Conservation (phyloP, 53 echinoderm and acorn worm species). For the Glandiceps talaboti region DNA sequence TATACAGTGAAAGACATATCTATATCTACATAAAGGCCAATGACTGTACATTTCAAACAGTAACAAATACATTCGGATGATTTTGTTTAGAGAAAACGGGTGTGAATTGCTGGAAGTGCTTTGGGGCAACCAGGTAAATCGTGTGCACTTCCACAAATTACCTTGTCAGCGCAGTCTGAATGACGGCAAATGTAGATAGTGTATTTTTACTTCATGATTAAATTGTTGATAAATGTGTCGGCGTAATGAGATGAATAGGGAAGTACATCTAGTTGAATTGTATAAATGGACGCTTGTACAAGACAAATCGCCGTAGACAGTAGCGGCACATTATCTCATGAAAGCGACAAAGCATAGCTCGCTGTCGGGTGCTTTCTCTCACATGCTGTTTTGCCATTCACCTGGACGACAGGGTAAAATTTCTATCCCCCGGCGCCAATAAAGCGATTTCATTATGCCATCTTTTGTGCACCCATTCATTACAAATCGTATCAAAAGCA, state of each 20-base stretch:
- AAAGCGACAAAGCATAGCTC: background rate
- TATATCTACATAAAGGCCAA: too few relatives aligned
- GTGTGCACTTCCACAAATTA: background rate
- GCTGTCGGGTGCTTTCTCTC: background rate
- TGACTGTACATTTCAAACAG: too few relatives aligned
- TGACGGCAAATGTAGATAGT: background rate
- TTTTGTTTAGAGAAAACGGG: too few relatives aligned
- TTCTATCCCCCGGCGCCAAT: background rate
- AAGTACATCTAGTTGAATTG: background rate
- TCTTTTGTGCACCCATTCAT: background rate
- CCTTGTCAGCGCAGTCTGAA: background rate
- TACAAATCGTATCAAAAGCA: background rate
- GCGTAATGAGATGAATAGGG: background rate
- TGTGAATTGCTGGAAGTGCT: background rate
- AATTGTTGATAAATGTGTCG: background rate
- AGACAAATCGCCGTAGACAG: background rate
- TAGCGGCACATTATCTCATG: background rate
- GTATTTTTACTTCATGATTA: background rate
- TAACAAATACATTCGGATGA: too few relatives aligned
- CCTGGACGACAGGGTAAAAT: background rate
- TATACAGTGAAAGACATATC: too few relatives aligned
- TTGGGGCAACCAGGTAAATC: background rate
- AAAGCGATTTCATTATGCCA: background rate
- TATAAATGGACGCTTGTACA: background rate
- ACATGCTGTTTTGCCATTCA: background rate